Evolutionary conservation across 2,888 invertebrate genomes (phyloP).

Genomic region (Palloptera scutellata): DNA sequence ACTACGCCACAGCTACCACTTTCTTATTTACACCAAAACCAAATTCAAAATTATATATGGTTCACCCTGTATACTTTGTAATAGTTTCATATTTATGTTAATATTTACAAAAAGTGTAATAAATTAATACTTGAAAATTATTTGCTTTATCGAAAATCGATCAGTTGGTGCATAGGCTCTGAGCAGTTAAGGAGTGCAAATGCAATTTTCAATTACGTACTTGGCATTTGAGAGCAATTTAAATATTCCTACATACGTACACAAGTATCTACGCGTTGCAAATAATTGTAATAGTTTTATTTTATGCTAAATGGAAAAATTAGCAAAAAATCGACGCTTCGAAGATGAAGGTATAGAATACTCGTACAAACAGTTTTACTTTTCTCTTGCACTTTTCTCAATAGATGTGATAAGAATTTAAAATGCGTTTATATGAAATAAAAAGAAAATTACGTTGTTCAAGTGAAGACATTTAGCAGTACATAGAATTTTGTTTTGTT

Average conservation of each 20-base stretch:
- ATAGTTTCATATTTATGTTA: no score
- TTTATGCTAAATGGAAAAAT: slow-evolving; percentile 30
- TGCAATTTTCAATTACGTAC: slow-evolving; percentile 8
- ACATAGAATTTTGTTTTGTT: no score
- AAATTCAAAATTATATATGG: no score
- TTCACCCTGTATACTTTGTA: no score
- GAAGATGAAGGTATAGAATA: slow-evolving; percentile 50
- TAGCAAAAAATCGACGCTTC: slow-evolving; percentile 60
- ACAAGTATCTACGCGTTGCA: neutral
- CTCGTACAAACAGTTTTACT: neutral
- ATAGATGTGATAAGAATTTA: slow-evolving; percentile 8
- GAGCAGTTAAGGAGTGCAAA: slow-evolving; percentile 39
- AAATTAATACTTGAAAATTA: neutral
- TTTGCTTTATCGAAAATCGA: slow-evolving; percentile 38
- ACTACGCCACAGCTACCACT: no score
- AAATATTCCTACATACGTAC: no score
- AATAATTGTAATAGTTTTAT: neutral
- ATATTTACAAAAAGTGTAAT: slow-evolving; percentile 1
- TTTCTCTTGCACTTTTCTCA: no score
- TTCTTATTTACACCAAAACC: no score
- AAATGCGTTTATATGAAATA: neutral
- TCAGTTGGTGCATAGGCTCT: slow-evolving; percentile 53
- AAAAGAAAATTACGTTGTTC: neutral
- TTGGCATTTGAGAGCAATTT: no score
- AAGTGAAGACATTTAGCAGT: no score